Evolutionary conservation across 2,888 invertebrate species (phyloP), one percentile per base, ranked within the genome.

Genomic region (Pseudeuparius sepicola): DNA sequence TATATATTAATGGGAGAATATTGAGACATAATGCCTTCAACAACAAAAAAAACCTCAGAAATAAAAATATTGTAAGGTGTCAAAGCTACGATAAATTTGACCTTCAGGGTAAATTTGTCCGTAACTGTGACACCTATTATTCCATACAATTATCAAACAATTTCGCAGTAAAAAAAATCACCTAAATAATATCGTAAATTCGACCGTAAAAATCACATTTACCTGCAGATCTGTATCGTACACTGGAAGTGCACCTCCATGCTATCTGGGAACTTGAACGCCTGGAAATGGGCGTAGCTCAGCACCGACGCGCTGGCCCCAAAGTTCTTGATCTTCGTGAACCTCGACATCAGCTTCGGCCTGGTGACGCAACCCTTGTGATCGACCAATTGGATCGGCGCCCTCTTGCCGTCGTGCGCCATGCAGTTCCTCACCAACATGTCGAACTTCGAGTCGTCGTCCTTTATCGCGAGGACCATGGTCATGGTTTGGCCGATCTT

Each of bases 201-300:
- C n/a, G n/a, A n/a, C n/a, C n/a, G n/a, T n/a, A n/a, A n/a, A 20
- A 20, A 20, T n/a, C 20, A 7, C 7, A 20, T n/a, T 20, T 87
- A 87, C 48, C 90, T 72, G 59, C 92, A 92, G 52, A 92, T 90
- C 60, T 92, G 90, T 43, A 92, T 90, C 16, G 90, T 90, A 59
- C 90, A 92, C 59, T 90, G 89, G 70, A 92, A 92, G 59, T 92
- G 90, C 1, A 92, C 92, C 59, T 92, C 90, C 90, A 92, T 92
- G 1, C 89, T 89, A 56, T 92, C 92, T 1, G 92, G 92, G 67
- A 92, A 92, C 57, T 92, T 92, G 64, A 92, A 92, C 1, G 92
- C 92, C 64, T 90, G 89, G 75, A 90, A 90, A 60, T 89, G 87
- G 0, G 90, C 89, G 56, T 90, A 92, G 0, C 88, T 87, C 2